Evolutionary conservation across 2,888 invertebrate species (phyloP).

Genomic region (Colletes collaris): DNA sequence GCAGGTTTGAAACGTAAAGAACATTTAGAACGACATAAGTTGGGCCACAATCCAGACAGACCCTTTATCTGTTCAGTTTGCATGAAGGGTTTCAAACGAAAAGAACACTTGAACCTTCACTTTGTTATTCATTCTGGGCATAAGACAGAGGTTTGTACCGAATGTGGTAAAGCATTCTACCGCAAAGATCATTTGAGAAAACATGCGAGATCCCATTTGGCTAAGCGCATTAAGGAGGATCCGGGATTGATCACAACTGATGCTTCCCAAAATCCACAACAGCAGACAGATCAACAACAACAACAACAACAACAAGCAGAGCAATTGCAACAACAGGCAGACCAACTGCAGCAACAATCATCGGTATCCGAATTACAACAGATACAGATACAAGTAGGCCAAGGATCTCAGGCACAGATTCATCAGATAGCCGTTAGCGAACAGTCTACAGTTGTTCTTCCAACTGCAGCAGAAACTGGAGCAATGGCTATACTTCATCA

Average conservation of each 20-base stretch:
- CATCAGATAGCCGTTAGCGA: slow-evolving; percentile 81
- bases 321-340: slow-evolving; percentile 73
- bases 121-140: slow-evolving; percentile 93
- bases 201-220: slow-evolving; percentile 90
- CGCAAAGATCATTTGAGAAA: slow-evolving; percentile 92
- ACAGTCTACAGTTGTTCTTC: slow-evolving; percentile 84
- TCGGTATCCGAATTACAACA: slow-evolving; percentile 68
- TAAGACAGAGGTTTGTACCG: slow-evolving; percentile 91
- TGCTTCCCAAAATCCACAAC: slow-evolving; percentile 81
- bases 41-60: slow-evolving; percentile 92
- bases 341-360: slow-evolving; percentile 72
- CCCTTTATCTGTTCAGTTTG: slow-evolving; percentile 91
- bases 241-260: slow-evolving; percentile 74
- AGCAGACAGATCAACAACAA: slow-evolving; percentile 78
- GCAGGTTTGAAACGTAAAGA: slow-evolving; percentile 91
- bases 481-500: slow-evolving; percentile 83
- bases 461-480: slow-evolving; percentile 84
- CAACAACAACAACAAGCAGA: slow-evolving; percentile 80
- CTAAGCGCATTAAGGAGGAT: slow-evolving; percentile 90
- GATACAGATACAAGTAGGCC: slow-evolving; percentile 78
- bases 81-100: slow-evolving; percentile 91
- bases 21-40: slow-evolving; percentile 90
- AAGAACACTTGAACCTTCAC: slow-evolving; percentile 92
- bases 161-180: slow-evolving; percentile 92
- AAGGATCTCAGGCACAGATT: slow-evolving; percentile 81